Base-by-base conservation (phyloP, 2,113 vertebrate species). In the Alligator mississippiensis region DNA sequence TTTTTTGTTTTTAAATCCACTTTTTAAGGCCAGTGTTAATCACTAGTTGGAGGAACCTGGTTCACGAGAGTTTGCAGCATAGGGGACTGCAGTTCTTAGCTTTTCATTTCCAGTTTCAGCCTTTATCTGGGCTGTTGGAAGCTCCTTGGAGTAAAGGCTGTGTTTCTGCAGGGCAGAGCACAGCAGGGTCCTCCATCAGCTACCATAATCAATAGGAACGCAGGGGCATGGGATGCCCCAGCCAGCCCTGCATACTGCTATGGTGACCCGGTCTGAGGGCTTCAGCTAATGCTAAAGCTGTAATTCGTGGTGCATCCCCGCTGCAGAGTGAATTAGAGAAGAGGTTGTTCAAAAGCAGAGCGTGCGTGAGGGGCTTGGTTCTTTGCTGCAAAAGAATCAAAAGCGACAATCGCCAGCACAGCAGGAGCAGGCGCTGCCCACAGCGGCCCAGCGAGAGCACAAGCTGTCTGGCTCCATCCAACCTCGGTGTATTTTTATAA, bases 271-370 rank as follows among this genome's bases (percentile, higher is more conserved):
- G 47, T 47, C 47, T 9, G 7, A 47, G 38, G 62, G 13, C 38
- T 66, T 15, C 59, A 27, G 19, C 64, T 63, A 84, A 57, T 24
- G 85, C 89, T 83, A 85, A 95, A 89, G 89, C 19, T 54, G 78
- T 80, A 75, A 76, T 4, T 80, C 27, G 4, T 10, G 9, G 2
- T 4, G 74, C 59, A 28, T 3, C 57, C 57, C 57, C n/a, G 83
- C 1, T 77, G 83, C 30, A 21, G 58, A 28, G 47, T 47, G 47
- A 47, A 47, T 47, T 47, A 47, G 47, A 47, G 47, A n/a, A 38
- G 59, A 59, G 57, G 74, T 7, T 18, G 54, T 34, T 58, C 19
- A 5, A 30, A 18, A 57, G 47, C 47, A 47, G 47, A 47, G 47
- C 47, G 9, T 55, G 81, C 70, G 84, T 72, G 16, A 3, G n/a